Conservation (phyloP, 1,140 invertebrate genomes). For the Agrypnia vestita region DNA sequence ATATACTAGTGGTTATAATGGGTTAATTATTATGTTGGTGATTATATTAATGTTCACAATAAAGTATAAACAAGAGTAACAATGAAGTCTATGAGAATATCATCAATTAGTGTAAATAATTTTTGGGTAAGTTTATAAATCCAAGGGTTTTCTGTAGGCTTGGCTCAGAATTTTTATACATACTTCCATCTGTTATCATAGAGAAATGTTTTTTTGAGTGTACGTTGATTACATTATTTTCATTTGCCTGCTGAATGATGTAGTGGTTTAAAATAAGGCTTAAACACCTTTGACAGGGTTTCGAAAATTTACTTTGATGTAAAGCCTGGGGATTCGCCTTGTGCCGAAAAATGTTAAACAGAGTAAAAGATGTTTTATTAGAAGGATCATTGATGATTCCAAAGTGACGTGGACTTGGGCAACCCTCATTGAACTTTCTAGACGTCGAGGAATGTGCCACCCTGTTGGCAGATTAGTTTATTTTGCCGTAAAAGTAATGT, state of each 20-base stretch:
- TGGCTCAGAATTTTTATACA: slow-evolving; percentile 4
- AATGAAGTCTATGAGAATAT: background rate
- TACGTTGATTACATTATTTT: too few relatives aligned
- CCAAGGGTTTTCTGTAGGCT: slow-evolving; percentile 15
- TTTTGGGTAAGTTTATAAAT: background rate
- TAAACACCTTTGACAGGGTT: too few relatives aligned
- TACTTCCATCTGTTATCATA: background rate
- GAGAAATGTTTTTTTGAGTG: too few relatives aligned
- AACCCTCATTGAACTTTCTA: background rate
- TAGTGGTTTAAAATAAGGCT: too few relatives aligned
- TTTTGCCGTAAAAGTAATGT: too few relatives aligned
- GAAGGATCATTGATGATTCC: background rate
- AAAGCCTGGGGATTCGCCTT: too few relatives aligned
- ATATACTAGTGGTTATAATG: too few relatives aligned
- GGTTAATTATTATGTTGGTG: background rate
- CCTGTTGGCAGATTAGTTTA: too few relatives aligned
- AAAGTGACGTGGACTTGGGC: background rate
- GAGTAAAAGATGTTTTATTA: background rate
- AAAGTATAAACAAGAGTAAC: background rate
- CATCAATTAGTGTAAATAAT: slow-evolving; percentile 5
- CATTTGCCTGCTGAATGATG: too few relatives aligned
- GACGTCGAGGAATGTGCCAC: too few relatives aligned
- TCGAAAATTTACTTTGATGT: too few relatives aligned
- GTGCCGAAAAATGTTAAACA: too few relatives aligned
- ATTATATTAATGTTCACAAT: slow-evolving; percentile 10